Conservation (phyloP, 2,113 vertebrate species). For the Trematocara nigrifrons region DNA sequence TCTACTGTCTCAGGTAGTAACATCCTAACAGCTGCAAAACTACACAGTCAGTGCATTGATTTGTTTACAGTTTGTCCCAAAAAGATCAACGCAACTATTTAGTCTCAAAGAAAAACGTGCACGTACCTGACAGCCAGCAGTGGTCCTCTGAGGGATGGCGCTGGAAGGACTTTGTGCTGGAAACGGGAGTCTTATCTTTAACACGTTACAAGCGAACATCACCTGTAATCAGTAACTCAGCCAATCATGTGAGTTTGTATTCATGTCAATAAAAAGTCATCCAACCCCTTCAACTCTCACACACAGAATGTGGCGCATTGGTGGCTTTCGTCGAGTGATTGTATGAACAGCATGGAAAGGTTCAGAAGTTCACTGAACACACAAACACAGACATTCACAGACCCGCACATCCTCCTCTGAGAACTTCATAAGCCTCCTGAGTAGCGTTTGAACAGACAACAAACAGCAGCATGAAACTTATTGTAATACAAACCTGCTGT, state of each 20-base stretch:
- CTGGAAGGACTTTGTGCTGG: slow-evolving; percentile 61
- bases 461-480: slow-evolving; percentile 55
- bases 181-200: slow-evolving; percentile 49
- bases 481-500: slow-evolving; percentile 27
- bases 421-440: slow-evolving; percentile 40
- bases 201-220: slow-evolving; percentile 24
- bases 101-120: background rate
- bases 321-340: background rate
- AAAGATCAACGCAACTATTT: background rate
- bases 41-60: background rate
- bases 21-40: background rate
- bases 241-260: slow-evolving; percentile 25
- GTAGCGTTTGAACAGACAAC: slow-evolving; percentile 45
- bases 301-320: background rate
- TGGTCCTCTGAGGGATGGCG: background rate
- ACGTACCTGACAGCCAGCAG: slow-evolving; percentile 48
- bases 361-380: slow-evolving; percentile 13
- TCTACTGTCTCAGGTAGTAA: background rate
- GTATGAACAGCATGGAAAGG: background rate
- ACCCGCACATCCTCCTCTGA: slow-evolving; percentile 26
- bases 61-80: background rate
- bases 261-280: slow-evolving; percentile 45
- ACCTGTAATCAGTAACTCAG: slow-evolving; percentile 67
- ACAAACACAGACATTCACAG: slow-evolving; percentile 2
- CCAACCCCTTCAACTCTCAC: background rate